Conservation (phyloP, 1,140 invertebrate species). For the Listronotus oregonensis region DNA sequence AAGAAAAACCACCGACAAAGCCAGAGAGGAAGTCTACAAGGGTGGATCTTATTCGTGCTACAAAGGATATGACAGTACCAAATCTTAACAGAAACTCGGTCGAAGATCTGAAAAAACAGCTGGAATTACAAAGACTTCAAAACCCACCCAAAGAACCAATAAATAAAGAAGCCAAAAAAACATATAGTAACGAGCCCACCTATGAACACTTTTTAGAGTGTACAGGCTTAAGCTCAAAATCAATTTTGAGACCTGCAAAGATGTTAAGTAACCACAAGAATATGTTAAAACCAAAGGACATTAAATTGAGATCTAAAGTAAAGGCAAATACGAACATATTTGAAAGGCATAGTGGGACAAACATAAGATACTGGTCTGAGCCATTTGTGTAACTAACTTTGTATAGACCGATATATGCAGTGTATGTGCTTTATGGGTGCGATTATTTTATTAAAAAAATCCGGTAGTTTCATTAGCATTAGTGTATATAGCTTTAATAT, state of each 20-base stretch:
- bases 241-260: conserved; percentile 73
- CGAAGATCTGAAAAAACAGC: conserved; percentile 49
- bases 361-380: conserved; percentile 54
- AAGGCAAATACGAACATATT: conserved; percentile 44
- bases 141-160: conserved; percentile 17
- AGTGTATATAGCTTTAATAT: too few species aligned
- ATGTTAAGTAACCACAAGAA: conserved; percentile 75
- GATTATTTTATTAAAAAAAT: too few species aligned
- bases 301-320: conserved; percentile 67
- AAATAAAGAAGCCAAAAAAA: conserved; percentile 16
- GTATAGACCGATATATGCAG: too few species aligned
- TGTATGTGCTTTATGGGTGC: too few species aligned
- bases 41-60: conserved; percentile 45
- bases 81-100: conserved; percentile 45
- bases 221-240: conserved; percentile 80
- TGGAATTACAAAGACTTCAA: conserved; percentile 42
- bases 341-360: conserved; percentile 46
- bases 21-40: conserved; percentile 22
- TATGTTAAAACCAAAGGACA: conserved; percentile 77
- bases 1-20: conserved; percentile 35
- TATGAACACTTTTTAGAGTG: conserved; percentile 79
- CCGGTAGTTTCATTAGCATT: too few species aligned
- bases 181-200: conserved; percentile 49
- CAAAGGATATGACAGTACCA: conserved; percentile 39
- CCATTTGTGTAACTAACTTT: conserved; percentile 45